Evolutionary conservation across 37 sponge, comb jelly and placozoan species (phyloP).

Genomic region (Ephydatia muelleri): DNA sequence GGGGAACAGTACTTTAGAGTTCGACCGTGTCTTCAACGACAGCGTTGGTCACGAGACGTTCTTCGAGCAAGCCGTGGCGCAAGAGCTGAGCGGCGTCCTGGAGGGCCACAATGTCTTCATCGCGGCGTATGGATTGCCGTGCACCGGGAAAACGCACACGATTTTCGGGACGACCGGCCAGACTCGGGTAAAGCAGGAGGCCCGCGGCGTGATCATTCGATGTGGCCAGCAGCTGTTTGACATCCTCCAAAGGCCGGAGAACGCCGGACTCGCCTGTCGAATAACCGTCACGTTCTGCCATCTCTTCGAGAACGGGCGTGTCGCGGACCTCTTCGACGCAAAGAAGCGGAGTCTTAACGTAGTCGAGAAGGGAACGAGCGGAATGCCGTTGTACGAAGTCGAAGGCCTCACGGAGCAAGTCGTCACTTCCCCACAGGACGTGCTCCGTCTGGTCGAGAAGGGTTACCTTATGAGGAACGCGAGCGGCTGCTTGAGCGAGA

Average conservation of each 20-base stretch:
- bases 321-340: slow-evolving; percentile 63
- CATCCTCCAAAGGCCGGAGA: background rate
- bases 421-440: slow-evolving; percentile 35
- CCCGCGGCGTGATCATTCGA: slow-evolving; percentile 51
- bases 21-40: slow-evolving; percentile 8
- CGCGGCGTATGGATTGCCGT: slow-evolving; percentile 45
- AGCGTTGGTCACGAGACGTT: slow-evolving; percentile 14
- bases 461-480: slow-evolving; percentile 74
- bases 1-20: background rate
- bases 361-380: background rate
- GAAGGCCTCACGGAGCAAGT: slow-evolving; percentile 30
- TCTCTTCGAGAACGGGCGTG: slow-evolving; percentile 58
- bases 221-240: slow-evolving; percentile 36
- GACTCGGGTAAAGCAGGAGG: slow-evolving; percentile 41
- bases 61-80: slow-evolving; percentile 26
- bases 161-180: slow-evolving; percentile 62
- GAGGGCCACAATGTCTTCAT: slow-evolving; percentile 20
- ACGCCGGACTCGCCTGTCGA: background rate
- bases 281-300: slow-evolving; percentile 52
- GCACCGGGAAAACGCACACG: slow-evolving; percentile 55
- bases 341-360: slow-evolving; percentile 38
- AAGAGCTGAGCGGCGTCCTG: background rate
- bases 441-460: slow-evolving; percentile 47
- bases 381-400: background rate
- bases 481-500: slow-evolving; percentile 40